These are phyloP conservation scores for Slavum lentiscoides DNA, from an alignment of 2,888 invertebrate species.

Conservation along the genomic window DNA sequence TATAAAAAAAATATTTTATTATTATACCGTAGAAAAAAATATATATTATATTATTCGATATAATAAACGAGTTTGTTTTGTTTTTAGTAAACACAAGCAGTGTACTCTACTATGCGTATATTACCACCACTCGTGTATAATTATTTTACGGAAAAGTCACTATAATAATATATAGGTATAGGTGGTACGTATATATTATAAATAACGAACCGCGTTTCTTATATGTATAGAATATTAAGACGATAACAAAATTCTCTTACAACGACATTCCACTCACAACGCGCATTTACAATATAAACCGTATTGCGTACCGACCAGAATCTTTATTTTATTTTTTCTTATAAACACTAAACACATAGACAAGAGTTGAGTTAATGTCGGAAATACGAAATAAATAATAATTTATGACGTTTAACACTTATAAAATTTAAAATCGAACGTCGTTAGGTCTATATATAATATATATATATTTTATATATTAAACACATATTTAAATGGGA, in stretches of 20 bases:
- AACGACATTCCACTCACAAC: neutral
- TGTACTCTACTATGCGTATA: too few species aligned
- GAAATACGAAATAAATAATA: neutral
- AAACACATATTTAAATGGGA: too few species aligned
- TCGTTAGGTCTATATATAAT: too few species aligned
- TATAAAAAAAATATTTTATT: too few species aligned
- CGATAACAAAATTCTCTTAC: neutral
- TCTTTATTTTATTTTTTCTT: neutral
- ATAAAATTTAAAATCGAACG: too few species aligned
- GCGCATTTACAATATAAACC: neutral
- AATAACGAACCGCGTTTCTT: neutral
- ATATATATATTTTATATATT: too few species aligned
- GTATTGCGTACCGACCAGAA: neutral
- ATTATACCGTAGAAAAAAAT: too few species aligned
- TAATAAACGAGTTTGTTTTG: too few species aligned
- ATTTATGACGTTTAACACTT: neutral
- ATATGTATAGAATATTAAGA: neutral
- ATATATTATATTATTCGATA: too few species aligned
- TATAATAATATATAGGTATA: neutral
- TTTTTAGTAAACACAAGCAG: too few species aligned
- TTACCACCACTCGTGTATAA: neutral
- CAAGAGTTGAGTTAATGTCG: neutral
- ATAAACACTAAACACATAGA: neutral
- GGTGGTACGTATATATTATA: neutral
- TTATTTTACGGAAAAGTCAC: neutral